Percentiles rank a stretch among this genome's conserved stretches.
Evolutionary conservation across 2,797 vertebrate species (phyloP).

Genomic region (Phalloptychus januarius): DNA sequence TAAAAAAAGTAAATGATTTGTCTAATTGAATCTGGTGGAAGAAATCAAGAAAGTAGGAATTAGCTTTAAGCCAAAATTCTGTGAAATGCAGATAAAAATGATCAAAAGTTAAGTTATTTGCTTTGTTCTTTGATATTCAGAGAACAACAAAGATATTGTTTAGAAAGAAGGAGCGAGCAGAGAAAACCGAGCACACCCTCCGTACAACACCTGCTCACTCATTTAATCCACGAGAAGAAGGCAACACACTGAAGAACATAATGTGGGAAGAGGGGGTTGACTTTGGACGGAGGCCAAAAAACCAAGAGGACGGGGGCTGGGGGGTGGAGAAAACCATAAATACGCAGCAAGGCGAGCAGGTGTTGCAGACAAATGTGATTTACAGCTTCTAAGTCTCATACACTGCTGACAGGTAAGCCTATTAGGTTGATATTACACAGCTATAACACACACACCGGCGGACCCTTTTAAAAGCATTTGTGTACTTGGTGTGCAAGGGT

Average conservation of each 20-base stretch:
- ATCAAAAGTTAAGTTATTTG: not conserved
- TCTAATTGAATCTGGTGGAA: not conserved
- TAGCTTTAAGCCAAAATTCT: not conserved
- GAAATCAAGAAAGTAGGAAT: not conserved
- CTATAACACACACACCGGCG: slow-evolving; percentile 71
- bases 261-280: slow-evolving; percentile 59
- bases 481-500: slow-evolving; percentile 50
- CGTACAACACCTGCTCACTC: slow-evolving; percentile 60
- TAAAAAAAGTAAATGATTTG: not conserved
- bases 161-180: slow-evolving; percentile 12
- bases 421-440: slow-evolving; percentile 81
- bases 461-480: slow-evolving; percentile 66
- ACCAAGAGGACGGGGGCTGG: slow-evolving; percentile 59
- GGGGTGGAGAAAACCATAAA: slow-evolving; percentile 66
- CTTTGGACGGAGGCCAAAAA: slow-evolving; percentile 72
- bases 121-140: slow-evolving; percentile 7
- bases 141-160: slow-evolving; percentile 41
- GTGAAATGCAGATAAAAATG: not conserved
- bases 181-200: slow-evolving; percentile 10
- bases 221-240: slow-evolving; percentile 58
- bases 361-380: slow-evolving; percentile 77
- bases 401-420: slow-evolving; percentile 81
- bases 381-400: slow-evolving; percentile 60
- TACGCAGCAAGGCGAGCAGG: slow-evolving; percentile 64
- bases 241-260: slow-evolving; percentile 44